Evolutionary conservation across 2,888 invertebrate species (phyloP), one percentile per base, ranked within the genome.

Genomic region (Elysia crispata): DNA sequence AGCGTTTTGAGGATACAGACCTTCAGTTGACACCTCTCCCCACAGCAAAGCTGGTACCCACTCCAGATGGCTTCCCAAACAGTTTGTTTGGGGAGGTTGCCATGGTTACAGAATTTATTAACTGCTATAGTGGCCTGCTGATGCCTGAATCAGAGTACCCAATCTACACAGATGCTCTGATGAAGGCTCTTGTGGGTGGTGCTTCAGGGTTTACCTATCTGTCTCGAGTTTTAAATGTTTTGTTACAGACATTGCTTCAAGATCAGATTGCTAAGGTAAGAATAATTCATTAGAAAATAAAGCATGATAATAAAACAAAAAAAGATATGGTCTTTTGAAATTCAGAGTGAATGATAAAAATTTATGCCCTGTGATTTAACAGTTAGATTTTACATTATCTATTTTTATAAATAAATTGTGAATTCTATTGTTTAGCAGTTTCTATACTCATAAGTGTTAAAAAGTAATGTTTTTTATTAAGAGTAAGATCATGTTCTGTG

Each of bases 91-190:
- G 92, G 54, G 91, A 92, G 82, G 89, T 92, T 82, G 89, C 91
- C 78, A 92, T 92, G 92, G 86, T 92, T 6, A 90, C 92, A 28
- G 92, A 92, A 82, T 92, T 92, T 81, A 88, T 92, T 72, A 87
- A 87, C 76, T 90, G 90, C 82, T 92, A 90, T 84, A 83, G 87
- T 60, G 91, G 89, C 0, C 85, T 92, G 28, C 84, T 92, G 18
- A 89, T 91, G 90, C 91, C 92, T 6, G 89, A 91, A 30, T 89
- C 90, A 64, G 87, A 89, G 49, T 86, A 88, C 50, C 85, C 87
- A 8, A 87, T 91, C 28, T 87, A 87, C 62, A 85, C 91, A 88
- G 91, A 89, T 84, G 86, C 86, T 6, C 70, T 91, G 70, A 89
- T 91, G 89, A 89, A 89, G 76, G 88, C 89, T 5, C 74, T 91